Evolutionary conservation across 2,113 vertebrate genomes (phyloP).

Genomic region (Hucho hucho): DNA sequence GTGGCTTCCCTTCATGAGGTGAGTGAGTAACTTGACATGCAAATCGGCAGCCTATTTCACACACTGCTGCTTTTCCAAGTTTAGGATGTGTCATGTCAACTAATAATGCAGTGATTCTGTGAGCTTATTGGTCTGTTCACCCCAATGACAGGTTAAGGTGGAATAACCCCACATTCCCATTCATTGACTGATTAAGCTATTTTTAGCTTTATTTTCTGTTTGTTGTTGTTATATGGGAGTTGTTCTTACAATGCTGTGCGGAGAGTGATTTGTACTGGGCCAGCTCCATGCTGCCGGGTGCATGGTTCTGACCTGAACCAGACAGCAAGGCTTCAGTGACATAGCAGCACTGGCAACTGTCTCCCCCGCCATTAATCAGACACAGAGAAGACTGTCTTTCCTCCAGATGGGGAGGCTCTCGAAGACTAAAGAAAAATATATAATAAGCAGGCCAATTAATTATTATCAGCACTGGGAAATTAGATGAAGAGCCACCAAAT

Average conservation of each 20-base stretch:
- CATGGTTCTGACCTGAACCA: constrained; percentile 71
- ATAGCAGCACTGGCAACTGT: constrained; percentile 82
- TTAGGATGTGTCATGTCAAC: constrained; percentile 17
- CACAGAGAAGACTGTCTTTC: constrained; percentile 90
- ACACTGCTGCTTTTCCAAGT: constrained; percentile 15
- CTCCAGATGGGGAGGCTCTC: constrained; percentile 96
- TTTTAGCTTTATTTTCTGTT: neutral
- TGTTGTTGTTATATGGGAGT: constrained; percentile 6
- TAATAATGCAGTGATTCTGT: constrained; percentile 32
- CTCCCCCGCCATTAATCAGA: constrained; percentile 94
- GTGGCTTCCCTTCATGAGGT: neutral
- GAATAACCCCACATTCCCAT: constrained; percentile 35
- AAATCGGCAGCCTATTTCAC: constrained; percentile 18
- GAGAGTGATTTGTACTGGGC: constrained; percentile 19
- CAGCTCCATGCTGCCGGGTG: constrained; percentile 66
- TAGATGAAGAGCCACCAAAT: constrained; percentile 80
- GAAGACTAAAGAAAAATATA: constrained; percentile 87
- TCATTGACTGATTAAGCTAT: constrained; percentile 41
- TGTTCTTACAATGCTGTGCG: neutral
- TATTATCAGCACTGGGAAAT: constrained; percentile 98
- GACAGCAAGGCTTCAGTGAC: constrained; percentile 58
- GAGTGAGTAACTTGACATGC: constrained; percentile 21
- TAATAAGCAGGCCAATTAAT: constrained; percentile 96
- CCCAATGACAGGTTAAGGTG: constrained; percentile 44
- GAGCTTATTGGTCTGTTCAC: constrained; percentile 45